A percentile compares a stretch with the other conserved stretches of the same genome.
phyloP scores from a whole-genome alignment of 2,888 invertebrate genomes.

The Neoaliturus tenellus region DNA sequence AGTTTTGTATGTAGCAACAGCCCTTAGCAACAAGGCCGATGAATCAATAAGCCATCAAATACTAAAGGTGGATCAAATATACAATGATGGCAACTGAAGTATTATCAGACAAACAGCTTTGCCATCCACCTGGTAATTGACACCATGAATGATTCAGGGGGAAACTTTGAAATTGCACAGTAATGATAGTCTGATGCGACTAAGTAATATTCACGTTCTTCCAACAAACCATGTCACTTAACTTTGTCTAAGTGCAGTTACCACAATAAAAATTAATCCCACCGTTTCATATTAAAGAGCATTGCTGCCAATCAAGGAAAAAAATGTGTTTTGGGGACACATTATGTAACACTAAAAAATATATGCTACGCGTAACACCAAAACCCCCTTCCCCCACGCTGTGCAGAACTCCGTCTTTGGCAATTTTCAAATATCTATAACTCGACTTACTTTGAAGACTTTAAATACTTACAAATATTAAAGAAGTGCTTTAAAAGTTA shows the following conservation, averaged over 20 bases:
- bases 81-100: conserved; percentile 11
- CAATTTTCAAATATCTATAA: too few species aligned
- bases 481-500: too few species aligned
- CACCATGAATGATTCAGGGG: conserved; percentile 2
- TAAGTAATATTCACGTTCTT: not conserved
- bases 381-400: too few species aligned
- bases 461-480: too few species aligned
- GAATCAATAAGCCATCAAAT: conserved; percentile 42
- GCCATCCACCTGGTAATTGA: conserved; percentile 7
- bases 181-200: not conserved
- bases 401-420: too few species aligned
- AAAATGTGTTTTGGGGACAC: too few species aligned
- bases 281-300: too few species aligned
- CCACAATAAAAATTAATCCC: too few species aligned
- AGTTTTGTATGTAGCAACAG: conserved; percentile 44
- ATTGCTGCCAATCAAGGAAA: too few species aligned
- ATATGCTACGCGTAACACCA: too few species aligned
- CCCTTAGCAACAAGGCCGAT: conserved; percentile 12
- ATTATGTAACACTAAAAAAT: too few species aligned
- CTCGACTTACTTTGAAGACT: too few species aligned
- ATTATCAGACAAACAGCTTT: conserved; percentile 13
- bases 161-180: not conserved
- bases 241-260: not conserved
- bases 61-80: conserved; percentile 38
- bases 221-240: not conserved